Evolutionary conservation across 2,797 vertebrate species (phyloP), one percentile per base, ranked within the genome.

Genomic region (Heterohyrax brucei): DNA sequence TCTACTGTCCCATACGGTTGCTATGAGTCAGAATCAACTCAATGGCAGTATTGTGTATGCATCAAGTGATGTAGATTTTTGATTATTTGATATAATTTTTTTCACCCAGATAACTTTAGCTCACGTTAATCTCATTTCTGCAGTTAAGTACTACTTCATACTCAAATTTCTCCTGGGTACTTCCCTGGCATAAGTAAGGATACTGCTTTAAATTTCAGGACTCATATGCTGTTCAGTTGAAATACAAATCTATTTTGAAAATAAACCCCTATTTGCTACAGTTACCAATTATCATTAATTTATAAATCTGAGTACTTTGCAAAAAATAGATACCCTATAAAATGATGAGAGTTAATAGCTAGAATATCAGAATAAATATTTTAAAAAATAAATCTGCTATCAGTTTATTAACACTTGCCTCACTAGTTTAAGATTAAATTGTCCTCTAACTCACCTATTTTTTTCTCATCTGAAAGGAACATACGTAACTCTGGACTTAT

Each of bases 41-140:
- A 39, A 39, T 39, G 39, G 39, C 39, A 39, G 39, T 39, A 39
- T 39, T 3, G 39, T 3, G 39, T 39, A 39, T 39, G 39, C 39
- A 39, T 12, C 26, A 64, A 79, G n/a, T 16, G 30, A 16, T 30
- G 3, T 10, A 73, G 22, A 26, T 79, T 81, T 56, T 46, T n/a
- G 39, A 82, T 64, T 91, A 70, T 72, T 86, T 82, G 30, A 66
- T 48, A 46, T 92, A 77, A 89, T 94, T 70, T 90, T 5, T 83
- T 94, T 77, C 59, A 39, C 66, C 62, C 68, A 39, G 14, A 13
- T 73, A 92, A 83, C 12, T 83, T 10, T 83, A 21, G 30, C 5
- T 61, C n/a, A 5, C 30, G 39, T 33, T 30, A 80, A 10, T 46
- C 53, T 77, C 48, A 79, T 81, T 70, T 86, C 81, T 89, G 28